These are phyloP conservation scores for Fragum sueziense DNA, from an alignment of 2,888 invertebrate genomes.

Conservation along the genomic window DNA sequence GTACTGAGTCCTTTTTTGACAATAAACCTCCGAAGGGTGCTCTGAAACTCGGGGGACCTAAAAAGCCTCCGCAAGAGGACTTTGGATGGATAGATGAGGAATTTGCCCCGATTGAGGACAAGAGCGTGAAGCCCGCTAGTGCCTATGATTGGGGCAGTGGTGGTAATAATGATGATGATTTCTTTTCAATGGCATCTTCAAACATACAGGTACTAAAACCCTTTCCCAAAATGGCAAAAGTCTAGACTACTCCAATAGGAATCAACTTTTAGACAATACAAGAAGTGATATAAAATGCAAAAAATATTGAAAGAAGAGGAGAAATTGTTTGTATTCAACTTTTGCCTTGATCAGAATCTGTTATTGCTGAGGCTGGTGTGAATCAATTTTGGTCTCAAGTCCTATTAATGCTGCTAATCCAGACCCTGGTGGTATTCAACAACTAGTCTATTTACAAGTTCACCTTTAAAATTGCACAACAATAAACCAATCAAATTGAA, in stretches of 20 bases:
- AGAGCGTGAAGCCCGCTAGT: conserved; percentile 69
- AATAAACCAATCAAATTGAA: too few species aligned
- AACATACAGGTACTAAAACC: conserved; percentile 28
- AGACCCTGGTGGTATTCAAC: too few species aligned
- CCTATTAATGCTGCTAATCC: too few species aligned
- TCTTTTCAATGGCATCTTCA: conserved; percentile 68
- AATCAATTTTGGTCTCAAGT: too few species aligned
- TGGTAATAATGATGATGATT: conserved; percentile 67
- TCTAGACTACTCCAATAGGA: background rate
- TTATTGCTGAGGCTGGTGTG: too few species aligned
- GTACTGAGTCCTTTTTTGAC: conserved; percentile 12
- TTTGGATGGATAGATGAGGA: conserved; percentile 67
- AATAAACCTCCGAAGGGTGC: conserved; percentile 53
- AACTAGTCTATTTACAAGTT: too few species aligned
- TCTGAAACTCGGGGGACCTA: conserved; percentile 55
- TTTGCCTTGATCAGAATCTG: too few species aligned
- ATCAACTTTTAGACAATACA: background rate
- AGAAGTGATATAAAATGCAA: background rate
- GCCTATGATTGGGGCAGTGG: conserved; percentile 78
- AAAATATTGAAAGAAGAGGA: background rate
- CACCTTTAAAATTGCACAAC: too few species aligned
- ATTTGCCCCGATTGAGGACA: conserved; percentile 67
- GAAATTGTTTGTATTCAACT: background rate
- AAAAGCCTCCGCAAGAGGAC: conserved; percentile 47
- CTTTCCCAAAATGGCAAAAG: background rate